These are phyloP conservation scores for Centruroides vittatus DNA, from an alignment of 1,140 invertebrate species.

Conservation along the genomic window DNA sequence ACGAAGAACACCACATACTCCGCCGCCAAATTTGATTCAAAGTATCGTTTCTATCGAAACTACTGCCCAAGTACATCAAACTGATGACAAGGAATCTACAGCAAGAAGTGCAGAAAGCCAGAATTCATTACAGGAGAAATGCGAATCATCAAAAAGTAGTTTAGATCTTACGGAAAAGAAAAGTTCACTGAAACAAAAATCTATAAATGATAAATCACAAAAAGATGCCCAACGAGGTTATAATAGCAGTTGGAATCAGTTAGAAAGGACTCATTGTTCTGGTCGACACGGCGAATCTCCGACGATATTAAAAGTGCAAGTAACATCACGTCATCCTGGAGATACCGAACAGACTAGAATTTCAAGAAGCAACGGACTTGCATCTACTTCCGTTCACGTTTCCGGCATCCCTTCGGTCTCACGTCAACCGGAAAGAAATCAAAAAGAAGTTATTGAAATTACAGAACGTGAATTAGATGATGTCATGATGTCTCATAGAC, in stretches of 20 bases:
- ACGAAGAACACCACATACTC: neutral
- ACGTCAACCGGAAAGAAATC: neutral
- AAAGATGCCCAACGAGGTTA: neutral
- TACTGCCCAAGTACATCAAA: neutral
- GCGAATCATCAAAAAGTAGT: neutral
- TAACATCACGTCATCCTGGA: no score
- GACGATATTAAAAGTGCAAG: neutral
- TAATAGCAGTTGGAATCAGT: neutral
- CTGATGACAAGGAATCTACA: neutral
- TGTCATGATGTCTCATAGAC: conserved; percentile 5
- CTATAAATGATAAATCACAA: neutral
- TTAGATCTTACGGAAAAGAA: neutral
- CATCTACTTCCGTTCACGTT: neutral
- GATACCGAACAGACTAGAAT: no score
- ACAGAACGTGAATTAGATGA: conserved; percentile 3
- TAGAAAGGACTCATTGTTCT: neutral
- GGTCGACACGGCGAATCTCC: neutral
- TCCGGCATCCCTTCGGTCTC: neutral
- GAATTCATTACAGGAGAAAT: neutral
- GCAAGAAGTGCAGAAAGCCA: no score
- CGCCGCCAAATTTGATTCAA: neutral
- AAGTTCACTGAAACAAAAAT: neutral
- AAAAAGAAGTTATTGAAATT: conserved; percentile 9
- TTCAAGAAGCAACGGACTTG: neutral
- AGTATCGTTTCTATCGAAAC: neutral